Percentiles rank a stretch among this genome's conserved stretches.
phyloP scores from a whole-genome alignment of 2,113 vertebrate species.

The Esox niger region DNA sequence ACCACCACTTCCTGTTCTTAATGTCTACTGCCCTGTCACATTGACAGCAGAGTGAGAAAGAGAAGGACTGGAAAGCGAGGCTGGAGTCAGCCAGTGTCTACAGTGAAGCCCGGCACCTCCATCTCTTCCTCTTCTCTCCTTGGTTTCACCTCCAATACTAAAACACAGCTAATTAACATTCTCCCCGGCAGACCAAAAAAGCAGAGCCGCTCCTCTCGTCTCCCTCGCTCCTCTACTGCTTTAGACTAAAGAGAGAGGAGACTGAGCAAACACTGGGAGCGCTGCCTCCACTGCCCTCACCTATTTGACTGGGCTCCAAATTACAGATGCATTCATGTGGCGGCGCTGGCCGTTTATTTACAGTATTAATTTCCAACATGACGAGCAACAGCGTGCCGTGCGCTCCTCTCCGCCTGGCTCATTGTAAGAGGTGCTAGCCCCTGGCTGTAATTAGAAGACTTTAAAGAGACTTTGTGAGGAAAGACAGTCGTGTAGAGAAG shows the following conservation, averaged over 20 bases:
- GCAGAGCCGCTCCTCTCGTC: background rate
- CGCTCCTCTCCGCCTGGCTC: constrained; percentile 33
- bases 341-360: constrained; percentile 43
- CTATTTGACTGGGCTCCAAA: constrained; percentile 18
- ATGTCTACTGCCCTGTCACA: background rate
- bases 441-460: constrained; percentile 64
- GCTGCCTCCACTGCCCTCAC: background rate
- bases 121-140: constrained; percentile 23
- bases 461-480: constrained; percentile 59
- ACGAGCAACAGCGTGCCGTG: constrained; percentile 15
- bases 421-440: constrained; percentile 46
- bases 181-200: constrained; percentile 44
- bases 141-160: constrained; percentile 45
- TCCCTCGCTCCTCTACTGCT: constrained; percentile 6
- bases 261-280: constrained; percentile 22
- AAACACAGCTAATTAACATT: constrained; percentile 62
- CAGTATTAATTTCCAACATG: constrained; percentile 56
- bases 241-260: constrained; percentile 22
- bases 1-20: too few relatives aligned
- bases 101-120: constrained; percentile 43
- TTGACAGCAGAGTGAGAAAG: background rate
- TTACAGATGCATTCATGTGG: background rate
- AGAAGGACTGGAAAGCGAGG: background rate
- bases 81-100: background rate
- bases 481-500: constrained; percentile 51